Evolutionary conservation across 2,797 vertebrate species (phyloP), one percentile per base, ranked within the genome.

Genomic region (Euphonia xanthogaster): DNA sequence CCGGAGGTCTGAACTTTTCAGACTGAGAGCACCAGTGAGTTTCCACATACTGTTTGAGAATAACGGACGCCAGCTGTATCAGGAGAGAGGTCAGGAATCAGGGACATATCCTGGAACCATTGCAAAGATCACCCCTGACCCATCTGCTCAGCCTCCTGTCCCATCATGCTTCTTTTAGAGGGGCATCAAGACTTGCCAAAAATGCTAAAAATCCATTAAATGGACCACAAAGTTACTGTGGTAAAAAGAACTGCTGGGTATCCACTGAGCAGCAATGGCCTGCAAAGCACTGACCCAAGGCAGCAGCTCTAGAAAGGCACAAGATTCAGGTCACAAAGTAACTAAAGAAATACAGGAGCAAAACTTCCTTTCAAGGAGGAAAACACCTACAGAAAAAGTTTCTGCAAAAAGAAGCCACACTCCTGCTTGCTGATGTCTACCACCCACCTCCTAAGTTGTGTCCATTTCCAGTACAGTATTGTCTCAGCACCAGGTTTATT

Each of bases 11-110:
- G 93, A 99, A 99, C 92, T 99, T 99, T 76, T 99, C 99, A 2
- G 99, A 99, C 51, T 99, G 99, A 66, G 99, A 98, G 93, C 99
- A 99, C 99, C 99, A 99, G 96, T 99, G 99, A 79, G 99, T 99
- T 96, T 99, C 99, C 96, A 99, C 99, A 97, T 99, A 99, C 88
- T 99, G 99, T 72, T 99, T 99, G 94, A 99, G 97, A 94, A 99
- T 99, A 93, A 99, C 99, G 1, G 99, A 99, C 0, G 99, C 99
- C 55, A 99, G 98, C 99, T 99, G 98, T 15, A 81, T 71, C 91
- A 67, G 97, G 75, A 76, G 83, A 85, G 77, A 86, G 51, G 73
- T 21, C 53, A 86, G 45, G 28, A 77, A 91, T 90, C 40, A 92
- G n/a, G 10, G 74, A 66, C n/a, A 86, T 14, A 63, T 23, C 66